Evolutionary conservation across 2,113 vertebrate species (phyloP).

Genomic region (Felis chaus): DNA sequence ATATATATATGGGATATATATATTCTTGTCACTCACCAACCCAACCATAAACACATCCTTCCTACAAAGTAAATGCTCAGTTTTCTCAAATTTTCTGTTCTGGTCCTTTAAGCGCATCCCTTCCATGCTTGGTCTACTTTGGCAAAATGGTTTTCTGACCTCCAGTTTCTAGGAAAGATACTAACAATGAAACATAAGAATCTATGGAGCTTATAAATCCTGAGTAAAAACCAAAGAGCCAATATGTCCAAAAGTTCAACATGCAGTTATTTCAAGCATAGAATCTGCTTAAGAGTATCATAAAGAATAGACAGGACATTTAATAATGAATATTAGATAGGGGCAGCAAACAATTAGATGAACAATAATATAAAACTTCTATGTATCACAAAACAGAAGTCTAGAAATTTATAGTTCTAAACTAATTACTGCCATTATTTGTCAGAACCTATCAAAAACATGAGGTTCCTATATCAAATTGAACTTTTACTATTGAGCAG

Average conservation of each 20-base stretch:
- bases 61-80: not conserved
- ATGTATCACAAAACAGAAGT: not conserved
- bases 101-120: not conserved
- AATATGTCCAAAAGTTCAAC: not conserved
- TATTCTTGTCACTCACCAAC: not conserved
- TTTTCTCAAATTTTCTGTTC: conserved; percentile 24
- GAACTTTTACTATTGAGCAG: not conserved
- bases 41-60: not conserved
- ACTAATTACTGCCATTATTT: not conserved
- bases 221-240: not conserved
- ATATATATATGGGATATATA: not conserved
- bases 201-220: not conserved
- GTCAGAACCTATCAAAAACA: not conserved
- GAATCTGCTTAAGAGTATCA: not conserved
- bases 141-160: not conserved
- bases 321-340: not conserved
- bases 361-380: not conserved
- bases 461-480: not conserved
- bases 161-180: conserved; percentile 11
- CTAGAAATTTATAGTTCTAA: not conserved
- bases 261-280: conserved; percentile 5
- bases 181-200: conserved; percentile 12
- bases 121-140: not conserved
- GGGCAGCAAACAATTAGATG: not conserved
- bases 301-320: not conserved